A percentile compares a stretch with the other conserved stretches of the same genome.
phyloP scores from a whole-genome alignment of 2,888 invertebrate genomes.

The Volucella inanis region DNA sequence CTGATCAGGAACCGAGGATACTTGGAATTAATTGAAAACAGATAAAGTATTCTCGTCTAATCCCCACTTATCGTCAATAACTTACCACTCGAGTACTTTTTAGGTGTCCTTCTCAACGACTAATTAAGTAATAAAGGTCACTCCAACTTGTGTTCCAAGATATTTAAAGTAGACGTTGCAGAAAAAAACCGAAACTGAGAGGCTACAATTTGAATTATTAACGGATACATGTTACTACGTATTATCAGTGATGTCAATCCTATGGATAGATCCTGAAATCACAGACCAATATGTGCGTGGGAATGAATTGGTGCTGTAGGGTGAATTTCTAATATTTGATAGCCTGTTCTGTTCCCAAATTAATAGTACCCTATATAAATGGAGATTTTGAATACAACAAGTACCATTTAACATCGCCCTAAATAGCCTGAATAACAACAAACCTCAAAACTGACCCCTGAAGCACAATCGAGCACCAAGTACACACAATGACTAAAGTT shows the following conservation, averaged over 20 bases:
- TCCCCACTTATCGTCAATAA: neutral
- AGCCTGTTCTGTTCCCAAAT: too few relatives aligned
- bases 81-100: neutral
- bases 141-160: neutral
- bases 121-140: slow-evolving; percentile 1
- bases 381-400: neutral
- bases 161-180: neutral
- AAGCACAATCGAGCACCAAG: slow-evolving; percentile 10
- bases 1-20: too few relatives aligned
- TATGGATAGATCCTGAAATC: too few relatives aligned
- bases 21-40: too few relatives aligned
- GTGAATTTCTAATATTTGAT: too few relatives aligned
- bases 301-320: too few relatives aligned
- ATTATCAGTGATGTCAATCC: too few relatives aligned
- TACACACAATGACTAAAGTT: slow-evolving; percentile 23
- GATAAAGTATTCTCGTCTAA: neutral
- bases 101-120: neutral
- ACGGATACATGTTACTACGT: too few relatives aligned
- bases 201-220: too few relatives aligned
- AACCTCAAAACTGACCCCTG: slow-evolving; percentile 34
- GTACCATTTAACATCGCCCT: slow-evolving; percentile 39
- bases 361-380: neutral
- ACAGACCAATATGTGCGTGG: too few relatives aligned
- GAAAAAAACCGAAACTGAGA: neutral
- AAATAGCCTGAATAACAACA: slow-evolving; percentile 38